Evolutionary conservation across 2,113 vertebrate genomes (phyloP).

Genomic region (Saccopteryx bilineata): DNA sequence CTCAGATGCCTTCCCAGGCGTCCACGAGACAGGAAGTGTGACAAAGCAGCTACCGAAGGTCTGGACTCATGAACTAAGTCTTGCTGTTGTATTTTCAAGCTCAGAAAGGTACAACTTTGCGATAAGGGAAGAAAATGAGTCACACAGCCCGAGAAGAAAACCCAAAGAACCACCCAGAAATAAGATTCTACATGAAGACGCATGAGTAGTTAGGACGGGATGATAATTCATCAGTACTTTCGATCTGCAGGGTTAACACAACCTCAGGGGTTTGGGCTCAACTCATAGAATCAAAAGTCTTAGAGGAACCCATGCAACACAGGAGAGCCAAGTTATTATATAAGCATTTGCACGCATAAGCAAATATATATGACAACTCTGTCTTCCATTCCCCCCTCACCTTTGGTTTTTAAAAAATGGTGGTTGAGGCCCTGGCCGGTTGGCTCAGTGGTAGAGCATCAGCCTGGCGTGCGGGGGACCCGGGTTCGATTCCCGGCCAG

Average conservation of each 20-base stretch:
- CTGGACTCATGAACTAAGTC: background rate
- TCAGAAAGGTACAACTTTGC: background rate
- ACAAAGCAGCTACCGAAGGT: background rate
- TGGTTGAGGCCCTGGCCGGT: no score
- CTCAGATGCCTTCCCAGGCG: background rate
- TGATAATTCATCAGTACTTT: background rate
- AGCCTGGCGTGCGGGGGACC: no score
- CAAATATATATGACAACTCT: slow-evolving; percentile 84
- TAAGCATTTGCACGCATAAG: slow-evolving; percentile 86
- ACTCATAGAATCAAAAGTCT: slow-evolving; percentile 82
- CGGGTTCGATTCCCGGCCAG: no score
- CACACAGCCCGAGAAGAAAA: background rate
- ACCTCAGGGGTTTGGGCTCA: slow-evolving; percentile 73
- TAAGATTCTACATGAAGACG: background rate
- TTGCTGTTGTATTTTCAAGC: background rate
- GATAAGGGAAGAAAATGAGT: background rate
- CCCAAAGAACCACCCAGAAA: background rate
- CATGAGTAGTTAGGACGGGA: background rate
- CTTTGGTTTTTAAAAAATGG: slow-evolving; percentile 71
- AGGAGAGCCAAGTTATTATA: slow-evolving; percentile 84
- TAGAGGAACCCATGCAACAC: slow-evolving; percentile 78
- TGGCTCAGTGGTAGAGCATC: no score
- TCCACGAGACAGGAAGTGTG: background rate
- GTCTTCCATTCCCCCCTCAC: slow-evolving; percentile 83
- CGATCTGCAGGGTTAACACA: background rate